phyloP scores from a whole-genome alignment of 2,113 vertebrate genomes.

The Suncus etruscus region DNA sequence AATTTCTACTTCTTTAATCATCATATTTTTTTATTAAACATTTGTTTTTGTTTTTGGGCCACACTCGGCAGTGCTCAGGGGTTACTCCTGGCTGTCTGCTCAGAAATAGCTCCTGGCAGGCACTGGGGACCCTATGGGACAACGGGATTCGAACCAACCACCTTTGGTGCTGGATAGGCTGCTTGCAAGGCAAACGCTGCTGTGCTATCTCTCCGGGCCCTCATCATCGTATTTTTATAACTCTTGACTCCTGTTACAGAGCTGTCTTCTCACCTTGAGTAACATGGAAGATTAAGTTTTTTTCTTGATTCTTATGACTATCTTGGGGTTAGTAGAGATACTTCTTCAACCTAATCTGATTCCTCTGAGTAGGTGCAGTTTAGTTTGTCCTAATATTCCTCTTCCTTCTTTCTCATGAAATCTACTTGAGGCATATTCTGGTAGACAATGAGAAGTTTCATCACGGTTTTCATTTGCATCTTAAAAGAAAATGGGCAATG shows the following conservation, averaged over 20 bases:
- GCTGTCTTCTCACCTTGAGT: background rate
- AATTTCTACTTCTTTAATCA: background rate
- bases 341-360: background rate
- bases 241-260: background rate
- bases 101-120: no score
- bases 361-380: background rate
- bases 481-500: background rate
- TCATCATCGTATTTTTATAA: background rate
- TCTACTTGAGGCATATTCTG: background rate
- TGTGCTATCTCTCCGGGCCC: no score
- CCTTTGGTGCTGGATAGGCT: no score
- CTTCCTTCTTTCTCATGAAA: background rate
- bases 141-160: no score
- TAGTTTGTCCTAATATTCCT: background rate
- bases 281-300: background rate
- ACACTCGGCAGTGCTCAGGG: no score
- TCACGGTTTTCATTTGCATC: background rate
- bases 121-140: no score
- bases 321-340: background rate
- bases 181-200: no score
- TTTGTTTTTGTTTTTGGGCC: no score
- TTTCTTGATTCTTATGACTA: background rate
- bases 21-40: background rate
- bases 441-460: background rate
- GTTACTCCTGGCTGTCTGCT: no score